Evolutionary conservation across 2,113 vertebrate species (phyloP), one percentile per base, ranked within the genome.

Genomic region (Lycocorax pyrrhopterus): DNA sequence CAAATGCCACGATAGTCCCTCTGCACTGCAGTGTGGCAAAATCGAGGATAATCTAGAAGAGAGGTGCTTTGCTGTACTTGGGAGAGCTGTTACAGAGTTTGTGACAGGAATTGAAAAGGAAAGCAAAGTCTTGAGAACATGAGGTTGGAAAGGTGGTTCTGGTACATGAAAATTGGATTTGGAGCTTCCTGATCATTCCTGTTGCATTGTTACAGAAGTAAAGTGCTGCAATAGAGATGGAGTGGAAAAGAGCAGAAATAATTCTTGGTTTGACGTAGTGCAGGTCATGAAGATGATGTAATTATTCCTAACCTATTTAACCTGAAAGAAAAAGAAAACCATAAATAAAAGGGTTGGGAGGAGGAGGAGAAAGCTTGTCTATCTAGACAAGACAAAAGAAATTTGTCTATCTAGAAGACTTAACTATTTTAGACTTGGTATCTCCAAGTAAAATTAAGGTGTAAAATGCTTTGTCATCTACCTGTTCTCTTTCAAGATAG

Each of bases 221-320:
- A 73, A 72, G 26, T 76, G 37, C 51, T 84, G 58, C 79, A 67
- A 87, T 18, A 74, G 37, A 84, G 73, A 43, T 19, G 37, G 14
- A 79, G 13, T 68, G 14, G 84, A 79, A 75, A 95, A 66, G 47
- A 79, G n/a, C 58, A 85, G 39, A 73, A 91, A 53, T 62, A 23
- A 89, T 86, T 92, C 11, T 49, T 69, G 25, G 16, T 73, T 85
- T 90, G 46, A 76, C 39, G 35, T 49, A 69, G 16, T n/a, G 25
- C 21, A 49, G 74, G 43, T 71, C 30, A 51, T 29, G 59, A 91
- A 92, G 80, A 80, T 39, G 67, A 90, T 88, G 59, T 88, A 88
- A 77, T 94, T 96, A 86, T 58, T 83, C 77, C 37, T 93, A 87
- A 67, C 33, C 84, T 91, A 43, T 44, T 96, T 94, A 90, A 88